A percentile compares a stretch with the other conserved stretches of the same genome.
These are phyloP conservation scores for Hydrolagus affinis DNA, from an alignment of 2,113 vertebrate genomes.

Conservation along the genomic window DNA sequence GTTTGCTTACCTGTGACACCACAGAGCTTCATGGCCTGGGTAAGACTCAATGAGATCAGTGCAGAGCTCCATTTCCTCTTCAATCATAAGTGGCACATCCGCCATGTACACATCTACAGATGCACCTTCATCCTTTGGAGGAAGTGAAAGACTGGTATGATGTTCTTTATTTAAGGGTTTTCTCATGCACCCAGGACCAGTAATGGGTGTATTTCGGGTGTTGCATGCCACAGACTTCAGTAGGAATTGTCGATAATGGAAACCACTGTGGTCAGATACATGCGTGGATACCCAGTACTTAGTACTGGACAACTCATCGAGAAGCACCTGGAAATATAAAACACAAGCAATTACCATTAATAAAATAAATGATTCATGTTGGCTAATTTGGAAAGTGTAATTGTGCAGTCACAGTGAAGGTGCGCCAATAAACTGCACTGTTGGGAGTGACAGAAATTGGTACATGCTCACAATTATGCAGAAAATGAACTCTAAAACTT, in stretches of 20 bases:
- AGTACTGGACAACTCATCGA: slow-evolving; percentile 81
- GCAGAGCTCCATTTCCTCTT: slow-evolving; percentile 81
- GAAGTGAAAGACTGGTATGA: slow-evolving; percentile 41
- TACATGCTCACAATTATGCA: no score
- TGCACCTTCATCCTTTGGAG: slow-evolving; percentile 48
- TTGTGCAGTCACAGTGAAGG: no score
- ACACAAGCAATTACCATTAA: not conserved
- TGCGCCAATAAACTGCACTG: no score
- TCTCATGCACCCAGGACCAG: slow-evolving; percentile 36
- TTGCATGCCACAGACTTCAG: slow-evolving; percentile 68
- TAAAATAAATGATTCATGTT: no score
- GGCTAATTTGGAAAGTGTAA: no score
- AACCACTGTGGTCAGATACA: slow-evolving; percentile 94
- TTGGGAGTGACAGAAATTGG: no score
- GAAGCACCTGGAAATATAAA: slow-evolving; percentile 64
- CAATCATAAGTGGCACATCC: slow-evolving; percentile 54
- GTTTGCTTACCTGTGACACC: slow-evolving; percentile 85
- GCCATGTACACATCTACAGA: slow-evolving; percentile 42
- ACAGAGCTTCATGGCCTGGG: slow-evolving; percentile 89
- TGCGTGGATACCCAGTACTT: slow-evolving; percentile 87
- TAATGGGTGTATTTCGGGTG: slow-evolving; percentile 48
- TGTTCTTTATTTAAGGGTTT: slow-evolving; percentile 44
- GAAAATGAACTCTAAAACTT: no score
- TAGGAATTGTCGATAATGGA: slow-evolving; percentile 95
- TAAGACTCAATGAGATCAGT: slow-evolving; percentile 83